Evolutionary conservation across 1,140 invertebrate genomes (phyloP).

Genomic region (Bombus waltoni): DNA sequence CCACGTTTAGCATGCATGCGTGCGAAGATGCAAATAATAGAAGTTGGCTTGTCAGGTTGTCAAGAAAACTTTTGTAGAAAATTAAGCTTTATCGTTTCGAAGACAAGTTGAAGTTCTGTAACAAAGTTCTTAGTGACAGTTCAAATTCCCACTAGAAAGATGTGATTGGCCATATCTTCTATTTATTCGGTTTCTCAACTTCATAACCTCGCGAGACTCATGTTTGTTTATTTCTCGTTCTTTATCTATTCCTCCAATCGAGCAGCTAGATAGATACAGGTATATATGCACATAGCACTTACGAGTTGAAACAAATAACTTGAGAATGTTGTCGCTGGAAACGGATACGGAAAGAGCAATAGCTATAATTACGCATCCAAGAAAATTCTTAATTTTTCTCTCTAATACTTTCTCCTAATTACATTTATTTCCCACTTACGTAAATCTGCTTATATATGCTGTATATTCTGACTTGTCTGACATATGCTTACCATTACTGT

Average conservation of each 20-base stretch:
- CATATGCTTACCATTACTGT: background rate
- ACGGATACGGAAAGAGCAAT: background rate
- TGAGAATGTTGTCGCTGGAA: background rate
- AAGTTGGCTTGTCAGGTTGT: background rate
- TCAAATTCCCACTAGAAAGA: slow-evolving; percentile 12
- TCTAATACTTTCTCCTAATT: background rate
- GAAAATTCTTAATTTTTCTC: background rate
- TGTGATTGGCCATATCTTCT: slow-evolving; percentile 2
- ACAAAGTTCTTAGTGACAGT: slow-evolving; percentile 8
- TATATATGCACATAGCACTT: too few species aligned
- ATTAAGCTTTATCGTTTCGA: slow-evolving; percentile 15
- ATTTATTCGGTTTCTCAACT: slow-evolving; percentile 14
- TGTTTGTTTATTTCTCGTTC: slow-evolving; percentile 1
- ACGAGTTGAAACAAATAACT: background rate
- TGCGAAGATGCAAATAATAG: background rate
- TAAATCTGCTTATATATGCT: background rate
- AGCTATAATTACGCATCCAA: background rate
- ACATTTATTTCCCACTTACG: background rate
- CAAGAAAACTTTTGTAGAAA: slow-evolving; percentile 25
- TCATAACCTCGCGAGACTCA: background rate
- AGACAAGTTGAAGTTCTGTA: slow-evolving; percentile 2
- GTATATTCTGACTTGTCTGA: background rate
- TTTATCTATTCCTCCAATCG: background rate
- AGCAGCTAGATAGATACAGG: background rate
- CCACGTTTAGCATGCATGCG: background rate